Evolutionary conservation across 2,797 vertebrate species (phyloP).

Genomic region (Notamacropus eugenii): DNA sequence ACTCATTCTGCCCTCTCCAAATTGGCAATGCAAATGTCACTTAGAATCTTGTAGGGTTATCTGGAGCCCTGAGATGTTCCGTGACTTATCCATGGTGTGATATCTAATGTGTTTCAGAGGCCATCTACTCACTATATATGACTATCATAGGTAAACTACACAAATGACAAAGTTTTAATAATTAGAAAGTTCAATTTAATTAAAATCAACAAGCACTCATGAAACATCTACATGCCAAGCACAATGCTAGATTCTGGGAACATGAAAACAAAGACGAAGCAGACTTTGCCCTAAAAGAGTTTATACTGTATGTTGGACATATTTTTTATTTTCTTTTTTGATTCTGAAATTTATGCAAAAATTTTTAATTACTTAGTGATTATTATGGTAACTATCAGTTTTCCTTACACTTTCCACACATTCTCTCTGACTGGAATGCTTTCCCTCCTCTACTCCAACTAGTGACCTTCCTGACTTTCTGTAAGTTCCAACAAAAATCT

Average conservation of each 20-base stretch:
- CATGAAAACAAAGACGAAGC: background rate
- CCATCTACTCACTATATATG: background rate
- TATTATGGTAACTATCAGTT: no score
- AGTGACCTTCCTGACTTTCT: background rate
- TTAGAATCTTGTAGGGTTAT: no score
- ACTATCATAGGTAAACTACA: background rate
- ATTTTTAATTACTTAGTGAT: no score
- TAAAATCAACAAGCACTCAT: background rate
- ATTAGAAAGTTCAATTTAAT: background rate
- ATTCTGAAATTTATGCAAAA: background rate
- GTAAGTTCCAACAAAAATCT: background rate
- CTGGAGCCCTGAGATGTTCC: no score
- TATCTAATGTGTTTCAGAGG: no score
- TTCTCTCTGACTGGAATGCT: background rate
- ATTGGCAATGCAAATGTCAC: no score
- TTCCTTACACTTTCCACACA: no score
- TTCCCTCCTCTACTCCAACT: background rate
- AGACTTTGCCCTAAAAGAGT: background rate
- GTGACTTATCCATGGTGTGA: no score
- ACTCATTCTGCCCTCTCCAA: no score
- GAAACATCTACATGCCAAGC: background rate
- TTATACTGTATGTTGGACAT: background rate
- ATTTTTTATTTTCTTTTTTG: background rate
- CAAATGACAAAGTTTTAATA: background rate
- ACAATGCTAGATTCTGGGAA: background rate